Base-by-base conservation (phyloP, 2,113 vertebrate genomes). In the Motacilla alba region DNA sequence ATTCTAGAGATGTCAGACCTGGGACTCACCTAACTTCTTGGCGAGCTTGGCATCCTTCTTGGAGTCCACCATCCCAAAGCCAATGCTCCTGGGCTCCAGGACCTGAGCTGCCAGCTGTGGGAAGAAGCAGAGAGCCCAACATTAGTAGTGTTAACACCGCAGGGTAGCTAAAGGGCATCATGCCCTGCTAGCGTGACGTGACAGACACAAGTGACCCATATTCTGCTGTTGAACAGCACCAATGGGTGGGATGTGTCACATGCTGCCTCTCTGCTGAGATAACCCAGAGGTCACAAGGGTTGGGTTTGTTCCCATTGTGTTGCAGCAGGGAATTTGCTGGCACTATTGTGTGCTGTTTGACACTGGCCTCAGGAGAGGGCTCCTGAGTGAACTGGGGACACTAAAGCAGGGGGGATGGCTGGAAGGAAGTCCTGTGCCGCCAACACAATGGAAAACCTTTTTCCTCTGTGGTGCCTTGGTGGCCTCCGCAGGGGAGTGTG, bases 21-120 rank as follows among this genome's bases (percentile, higher is more conserved):
- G 46, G 77, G 21, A 97, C 98, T 92, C 90, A 99, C 99, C 99
- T 60, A 99, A 97, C 96, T 99, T 99, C 97, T 99, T 99, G 50
- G 99, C 99, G 70, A 99, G 98, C 74, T 99, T 99, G 89, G 98
- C 98, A 64, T 99, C 99, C 96, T 99, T 99, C 88, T 99, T 98
- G 75, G 99, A 98, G 96, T 99, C 99, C 10, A 99, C 98, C 98
- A 99, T 98, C 75, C 98, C 99, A 68, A 99, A 99, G 19, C 99
- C 99, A 4, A 99, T 98, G 63, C 98, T 98, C 84, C 99, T 99
- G 47, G 98, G 98, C 55, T 99, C 99, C 89, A 99, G 93, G 33
- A 99, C 98, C 95, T 99, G 99, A 93, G 99, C 99, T 21, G 98
- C 98, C 73, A 99, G 97, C 99, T 99, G 93, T 94, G 70, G 72